Percentiles rank a stretch among this genome's conserved stretches.
Evolutionary conservation across 2,888 invertebrate genomes (phyloP).

Genomic region (Cordilura impudica): DNA sequence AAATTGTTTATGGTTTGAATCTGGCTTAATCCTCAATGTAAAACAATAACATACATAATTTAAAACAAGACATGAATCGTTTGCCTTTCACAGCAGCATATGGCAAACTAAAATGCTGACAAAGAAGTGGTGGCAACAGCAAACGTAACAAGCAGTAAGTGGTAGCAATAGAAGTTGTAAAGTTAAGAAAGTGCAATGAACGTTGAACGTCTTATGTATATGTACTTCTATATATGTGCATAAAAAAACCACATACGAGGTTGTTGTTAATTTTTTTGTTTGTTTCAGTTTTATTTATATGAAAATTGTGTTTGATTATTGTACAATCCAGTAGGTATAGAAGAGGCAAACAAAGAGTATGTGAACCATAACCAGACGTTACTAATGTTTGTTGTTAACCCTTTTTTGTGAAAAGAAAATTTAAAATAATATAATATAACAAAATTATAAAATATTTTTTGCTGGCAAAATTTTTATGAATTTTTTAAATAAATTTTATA

Average conservation of each 20-base stretch:
- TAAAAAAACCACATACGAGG: conserved; percentile 28
- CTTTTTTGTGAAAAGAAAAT: too few species aligned
- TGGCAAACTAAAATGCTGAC: neutral
- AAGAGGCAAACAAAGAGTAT: conserved; percentile 14
- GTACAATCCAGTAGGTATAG: conserved; percentile 1
- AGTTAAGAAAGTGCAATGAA: conserved; percentile 61
- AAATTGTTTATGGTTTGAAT: conserved; percentile 20
- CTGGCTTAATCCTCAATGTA: neutral
- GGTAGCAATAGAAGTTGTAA: conserved; percentile 11
- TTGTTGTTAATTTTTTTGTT: conserved; percentile 14
- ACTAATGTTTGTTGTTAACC: conserved; percentile 1
- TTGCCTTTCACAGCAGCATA: conserved; percentile 52
- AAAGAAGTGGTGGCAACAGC: conserved; percentile 11
- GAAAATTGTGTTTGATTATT: conserved; percentile 56
- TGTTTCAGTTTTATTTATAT: conserved; percentile 44
- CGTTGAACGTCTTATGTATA: conserved; percentile 58
- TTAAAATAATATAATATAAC: too few species aligned
- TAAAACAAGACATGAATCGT: neutral
- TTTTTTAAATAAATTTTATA: too few species aligned
- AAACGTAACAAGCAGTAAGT: too few species aligned
- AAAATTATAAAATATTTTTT: too few species aligned
- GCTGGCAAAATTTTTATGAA: too few species aligned
- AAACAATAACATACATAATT: conserved; percentile 5
- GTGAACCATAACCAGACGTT: conserved; percentile 49
- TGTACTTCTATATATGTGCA: conserved; percentile 21